These are phyloP conservation scores for Alexandromys oeconomus DNA, from an alignment of 2,797 vertebrate genomes.

Conservation along the genomic window DNA sequence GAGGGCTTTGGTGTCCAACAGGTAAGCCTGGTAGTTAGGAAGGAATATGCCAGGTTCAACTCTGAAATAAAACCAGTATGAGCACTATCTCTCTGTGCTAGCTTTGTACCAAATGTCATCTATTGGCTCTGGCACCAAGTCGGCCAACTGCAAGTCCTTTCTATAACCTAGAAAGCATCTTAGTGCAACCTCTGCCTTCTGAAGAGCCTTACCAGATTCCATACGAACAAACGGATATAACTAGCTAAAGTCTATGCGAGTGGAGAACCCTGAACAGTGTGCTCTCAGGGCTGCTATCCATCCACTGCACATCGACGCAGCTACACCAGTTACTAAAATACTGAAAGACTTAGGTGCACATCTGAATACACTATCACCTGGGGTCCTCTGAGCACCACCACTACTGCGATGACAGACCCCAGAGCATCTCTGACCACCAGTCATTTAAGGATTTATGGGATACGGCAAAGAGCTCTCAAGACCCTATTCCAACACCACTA, in stretches of 20 bases:
- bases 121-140: not conserved
- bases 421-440: not conserved
- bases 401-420: not conserved
- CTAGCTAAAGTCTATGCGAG: constrained; percentile 58
- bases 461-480: not conserved
- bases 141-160: constrained; percentile 22
- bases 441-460: not conserved
- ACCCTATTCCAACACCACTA: not conserved
- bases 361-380: not conserved
- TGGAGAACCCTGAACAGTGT: constrained; percentile 33
- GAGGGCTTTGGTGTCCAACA: not conserved
- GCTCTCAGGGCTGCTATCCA: constrained; percentile 16
- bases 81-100: not conserved
- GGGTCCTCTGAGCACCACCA: not conserved
- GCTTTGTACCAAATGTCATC: not conserved
- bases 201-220: constrained; percentile 41
- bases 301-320: not conserved
- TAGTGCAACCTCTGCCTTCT: constrained; percentile 32
- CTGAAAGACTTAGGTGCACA: not conserved
- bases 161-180: constrained; percentile 53
- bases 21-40: not conserved
- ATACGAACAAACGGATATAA: constrained; percentile 47
- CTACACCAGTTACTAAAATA: constrained; percentile 24
- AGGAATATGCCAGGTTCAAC: not conserved
- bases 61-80: not conserved